Evolutionary conservation across 37 sponge, comb jelly and placozoan species (phyloP), one percentile per base, ranked within the genome.

Genomic region (Dysidea cf. avara): DNA sequence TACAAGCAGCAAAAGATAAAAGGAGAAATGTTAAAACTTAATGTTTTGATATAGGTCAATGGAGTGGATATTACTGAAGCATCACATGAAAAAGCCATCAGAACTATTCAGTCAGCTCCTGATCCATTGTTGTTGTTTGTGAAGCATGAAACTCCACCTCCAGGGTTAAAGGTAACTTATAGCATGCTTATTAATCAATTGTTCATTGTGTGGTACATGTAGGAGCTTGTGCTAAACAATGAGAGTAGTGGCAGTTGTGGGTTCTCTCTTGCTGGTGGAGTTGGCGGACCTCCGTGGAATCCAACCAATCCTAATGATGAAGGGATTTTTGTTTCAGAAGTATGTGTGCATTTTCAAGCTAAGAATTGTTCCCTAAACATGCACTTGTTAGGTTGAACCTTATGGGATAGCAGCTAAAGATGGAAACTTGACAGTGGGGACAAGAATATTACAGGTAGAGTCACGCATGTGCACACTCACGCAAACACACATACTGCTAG

Each of bases 221-320:
- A 80, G 76, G 84, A 83, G 40, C 51, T 88, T 14, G 79, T 73
- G 7, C 75, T 88, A 30, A 79, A 83, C 26, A 81, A 83, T 12
- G 77, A 82, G 37, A 79, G 75, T 3, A 80, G 90, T 20, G 83
- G 78, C 38, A 84, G 90, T 14, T 88, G 83, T 68, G 90, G 90
- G 2, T 74, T 88, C 32, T 56, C 79, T 62, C 71, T 88, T 50
- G 50, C 30, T 40, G 90, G 90, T 16, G 90, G 90, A 2, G 75
- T 88, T 47, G 83, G 78, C 40, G 76, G 84, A 29, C 71, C 78
- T 52, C 40, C 79, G 2, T 84, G 74, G 7, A 88, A 88, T 60
- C 90, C 90, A n/a, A 12, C 78, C 22, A 84, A 88, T 72, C 79
- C 72, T 17, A 88, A 70, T 37, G 90, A 88, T 50, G 84, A 88